Percentiles rank a stretch among this genome's conserved stretches.
Evolutionary conservation across 2,888 invertebrate genomes (phyloP).

Genomic region (Xestia xanthographa): DNA sequence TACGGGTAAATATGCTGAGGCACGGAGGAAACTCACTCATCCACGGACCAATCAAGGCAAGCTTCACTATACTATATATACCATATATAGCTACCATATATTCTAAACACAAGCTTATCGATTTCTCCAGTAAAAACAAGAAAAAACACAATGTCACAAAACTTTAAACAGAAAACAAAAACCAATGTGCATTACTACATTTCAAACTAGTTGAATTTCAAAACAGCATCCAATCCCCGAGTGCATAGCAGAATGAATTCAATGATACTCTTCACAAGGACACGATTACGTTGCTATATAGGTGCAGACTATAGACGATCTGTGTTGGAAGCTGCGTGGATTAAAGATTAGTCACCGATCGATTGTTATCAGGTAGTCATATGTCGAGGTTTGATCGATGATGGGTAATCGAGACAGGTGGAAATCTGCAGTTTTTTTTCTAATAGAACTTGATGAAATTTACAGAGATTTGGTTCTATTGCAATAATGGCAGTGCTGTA

Average conservation of each 20-base stretch:
- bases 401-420: slow-evolving; percentile 21
- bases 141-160: too few species aligned
- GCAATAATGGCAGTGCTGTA: not conserved
- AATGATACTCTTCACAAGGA: slow-evolving; percentile 65
- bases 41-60: too few species aligned
- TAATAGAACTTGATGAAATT: not conserved
- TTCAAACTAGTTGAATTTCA: not conserved
- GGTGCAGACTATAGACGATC: slow-evolving; percentile 30
- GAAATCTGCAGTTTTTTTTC: not conserved
- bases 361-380: slow-evolving; percentile 43
- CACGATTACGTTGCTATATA: slow-evolving; percentile 60
- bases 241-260: slow-evolving; percentile 38
- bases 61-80: not conserved
- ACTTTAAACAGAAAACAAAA: too few species aligned
- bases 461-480: not conserved
- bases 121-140: too few species aligned
- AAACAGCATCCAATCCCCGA: not conserved
- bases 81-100: not conserved
- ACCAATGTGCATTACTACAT: too few species aligned
- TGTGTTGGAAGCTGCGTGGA: slow-evolving; percentile 62
- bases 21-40: too few species aligned
- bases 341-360: slow-evolving; percentile 68
- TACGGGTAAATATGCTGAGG: too few species aligned
- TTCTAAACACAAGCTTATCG: not conserved
- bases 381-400: slow-evolving; percentile 19